Percentiles rank a stretch among this genome's conserved stretches.
Evolutionary conservation across 2,113 vertebrate species (phyloP).

Genomic region (Numida meleagris): DNA sequence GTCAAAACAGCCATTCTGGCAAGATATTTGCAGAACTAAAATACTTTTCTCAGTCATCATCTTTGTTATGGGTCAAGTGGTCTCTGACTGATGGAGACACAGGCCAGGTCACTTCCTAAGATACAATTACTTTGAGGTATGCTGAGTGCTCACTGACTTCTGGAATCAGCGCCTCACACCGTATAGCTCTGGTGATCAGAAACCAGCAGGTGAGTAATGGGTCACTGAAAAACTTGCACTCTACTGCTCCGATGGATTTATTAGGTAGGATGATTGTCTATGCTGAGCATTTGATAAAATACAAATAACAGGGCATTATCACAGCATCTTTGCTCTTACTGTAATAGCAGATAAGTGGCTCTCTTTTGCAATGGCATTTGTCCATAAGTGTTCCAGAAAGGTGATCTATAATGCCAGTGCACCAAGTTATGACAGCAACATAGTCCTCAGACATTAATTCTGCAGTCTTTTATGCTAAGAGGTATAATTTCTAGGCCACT

Average conservation of each 20-base stretch:
- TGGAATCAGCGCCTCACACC: neutral
- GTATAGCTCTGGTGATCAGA: neutral
- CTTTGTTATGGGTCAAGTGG: neutral
- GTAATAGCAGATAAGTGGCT: conserved; percentile 38
- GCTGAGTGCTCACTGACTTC: neutral
- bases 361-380: conserved; percentile 52
- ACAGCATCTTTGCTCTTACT: conserved; percentile 36
- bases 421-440: conserved; percentile 43
- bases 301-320: conserved; percentile 45
- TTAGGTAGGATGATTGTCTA: neutral
- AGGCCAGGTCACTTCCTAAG: neutral
- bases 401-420: conserved; percentile 16
- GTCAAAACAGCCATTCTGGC: neutral
- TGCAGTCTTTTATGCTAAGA: conserved; percentile 3
- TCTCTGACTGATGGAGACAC: neutral
- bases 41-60: neutral
- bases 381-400: conserved; percentile 54
- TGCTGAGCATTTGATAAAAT: neutral
- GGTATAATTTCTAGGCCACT: conserved; percentile 13
- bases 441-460: conserved; percentile 51
- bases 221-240: neutral
- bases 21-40: neutral
- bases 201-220: neutral
- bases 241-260: neutral
- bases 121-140: neutral